Conservation (phyloP, 2,888 invertebrate genomes). For the Platycheirus rosarum region DNA sequence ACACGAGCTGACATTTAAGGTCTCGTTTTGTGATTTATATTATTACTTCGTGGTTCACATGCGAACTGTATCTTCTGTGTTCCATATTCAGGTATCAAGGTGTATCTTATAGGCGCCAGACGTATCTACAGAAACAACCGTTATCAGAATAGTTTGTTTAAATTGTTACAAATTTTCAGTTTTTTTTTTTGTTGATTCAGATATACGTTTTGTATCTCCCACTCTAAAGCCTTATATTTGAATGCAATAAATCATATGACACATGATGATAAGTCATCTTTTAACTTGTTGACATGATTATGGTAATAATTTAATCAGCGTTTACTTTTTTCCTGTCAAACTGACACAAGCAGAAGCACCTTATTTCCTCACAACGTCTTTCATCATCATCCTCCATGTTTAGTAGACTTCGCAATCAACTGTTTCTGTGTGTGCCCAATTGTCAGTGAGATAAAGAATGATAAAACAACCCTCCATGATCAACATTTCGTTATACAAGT, state of each 20-base stretch:
- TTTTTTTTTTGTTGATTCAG: not conserved
- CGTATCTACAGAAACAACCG: constrained; percentile 16
- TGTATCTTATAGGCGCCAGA: constrained; percentile 24
- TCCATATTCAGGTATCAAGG: constrained; percentile 4
- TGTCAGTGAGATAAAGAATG: constrained; percentile 54
- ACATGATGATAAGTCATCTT: not conserved
- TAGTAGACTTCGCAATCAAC: constrained; percentile 38
- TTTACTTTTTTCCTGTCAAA: not conserved
- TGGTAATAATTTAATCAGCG: constrained; percentile 22
- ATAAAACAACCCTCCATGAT: constrained; percentile 28
- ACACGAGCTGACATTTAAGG: not conserved
- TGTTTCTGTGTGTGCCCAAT: constrained; percentile 48
- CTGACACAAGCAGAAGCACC: constrained; percentile 3
- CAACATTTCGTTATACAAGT: not conserved
- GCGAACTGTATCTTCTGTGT: not conserved
- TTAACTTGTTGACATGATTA: constrained; percentile 27
- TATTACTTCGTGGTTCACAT: not conserved
- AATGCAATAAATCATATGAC: constrained; percentile 21
- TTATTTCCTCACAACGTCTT: not conserved
- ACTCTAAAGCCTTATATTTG: not conserved
- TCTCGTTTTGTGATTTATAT: constrained; percentile 22
- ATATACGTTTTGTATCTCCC: not conserved
- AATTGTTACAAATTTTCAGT: constrained; percentile 2
- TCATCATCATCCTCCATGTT: constrained; percentile 1
- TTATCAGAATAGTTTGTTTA: constrained; percentile 11